phyloP scores from a whole-genome alignment of 2,888 invertebrate genomes.

The Orthosia gothica region DNA sequence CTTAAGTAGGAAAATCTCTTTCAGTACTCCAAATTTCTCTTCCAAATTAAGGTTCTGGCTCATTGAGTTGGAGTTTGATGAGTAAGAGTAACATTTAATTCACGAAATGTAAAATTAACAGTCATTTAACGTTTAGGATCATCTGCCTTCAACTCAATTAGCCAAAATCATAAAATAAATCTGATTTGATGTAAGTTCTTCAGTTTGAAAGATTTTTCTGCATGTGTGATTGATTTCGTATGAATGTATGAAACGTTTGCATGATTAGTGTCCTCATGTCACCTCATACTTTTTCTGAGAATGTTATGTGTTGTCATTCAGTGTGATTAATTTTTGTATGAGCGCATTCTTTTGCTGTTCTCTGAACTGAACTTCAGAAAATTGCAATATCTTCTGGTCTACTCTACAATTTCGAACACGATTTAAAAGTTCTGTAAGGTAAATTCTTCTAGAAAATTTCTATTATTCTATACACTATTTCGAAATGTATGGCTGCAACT shows the following conservation, averaged over 20 bases:
- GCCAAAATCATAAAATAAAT: conserved; percentile 9
- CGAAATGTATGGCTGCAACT: neutral
- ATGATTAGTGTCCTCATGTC: conserved; percentile 66
- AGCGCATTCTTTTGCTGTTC: conserved; percentile 25
- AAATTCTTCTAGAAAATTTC: conserved; percentile 34
- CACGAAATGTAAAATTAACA: no score
- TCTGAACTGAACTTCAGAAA: conserved; percentile 23
- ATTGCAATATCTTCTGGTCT: conserved; percentile 20
- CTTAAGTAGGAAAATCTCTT: conserved; percentile 5
- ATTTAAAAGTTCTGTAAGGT: conserved; percentile 11
- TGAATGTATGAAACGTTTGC: conserved; percentile 64
- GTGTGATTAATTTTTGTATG: conserved; percentile 57
- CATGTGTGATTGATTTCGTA: conserved; percentile 58
- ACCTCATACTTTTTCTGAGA: conserved; percentile 67
- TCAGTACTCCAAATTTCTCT: conserved; percentile 10
- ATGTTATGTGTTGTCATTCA: conserved; percentile 63
- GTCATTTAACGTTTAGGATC: neutral
- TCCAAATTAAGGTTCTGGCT: conserved; percentile 20
- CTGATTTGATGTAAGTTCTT: conserved; percentile 10
- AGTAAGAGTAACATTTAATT: no score
- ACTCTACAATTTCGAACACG: conserved; percentile 15
- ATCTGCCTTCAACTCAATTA: neutral
- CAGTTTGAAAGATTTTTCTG: conserved; percentile 52
- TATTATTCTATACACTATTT: conserved; percentile 7
- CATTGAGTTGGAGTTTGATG: neutral